Evolutionary conservation across 2,888 invertebrate genomes (phyloP).

Genomic region (Cantharis rufa): DNA sequence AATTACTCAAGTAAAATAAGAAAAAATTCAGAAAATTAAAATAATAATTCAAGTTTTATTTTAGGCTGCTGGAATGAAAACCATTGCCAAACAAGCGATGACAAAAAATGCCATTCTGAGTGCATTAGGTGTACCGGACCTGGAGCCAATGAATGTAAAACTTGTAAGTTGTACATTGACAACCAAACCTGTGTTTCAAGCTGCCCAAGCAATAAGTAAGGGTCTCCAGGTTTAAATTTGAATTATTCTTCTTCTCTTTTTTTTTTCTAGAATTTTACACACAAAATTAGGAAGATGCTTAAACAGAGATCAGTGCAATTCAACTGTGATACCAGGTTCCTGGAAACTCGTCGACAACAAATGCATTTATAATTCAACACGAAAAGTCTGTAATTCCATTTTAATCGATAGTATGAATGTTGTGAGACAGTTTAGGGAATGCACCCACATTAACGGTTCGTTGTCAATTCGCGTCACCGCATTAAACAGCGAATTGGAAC

Average conservation of each 20-base stretch:
- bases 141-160: conserved; percentile 63
- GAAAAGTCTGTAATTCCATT: conserved; percentile 58
- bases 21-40: too few relatives aligned
- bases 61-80: conserved; percentile 55
- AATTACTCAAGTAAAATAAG: too few relatives aligned
- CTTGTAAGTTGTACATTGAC: conserved; percentile 64
- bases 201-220: conserved; percentile 73
- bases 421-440: conserved; percentile 71
- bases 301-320: conserved; percentile 67
- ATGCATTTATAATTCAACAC: conserved; percentile 60
- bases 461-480: conserved; percentile 66
- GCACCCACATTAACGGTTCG: conserved; percentile 78
- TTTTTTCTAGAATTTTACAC: conserved; percentile 40
- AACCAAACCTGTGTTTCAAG: conserved; percentile 51
- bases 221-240: conserved; percentile 28
- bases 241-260: background rate
- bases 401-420: conserved; percentile 67
- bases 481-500: conserved; percentile 52
- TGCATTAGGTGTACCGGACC: conserved; percentile 76
- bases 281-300: conserved; percentile 62
- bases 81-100: conserved; percentile 58
- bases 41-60: background rate
- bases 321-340: conserved; percentile 41
- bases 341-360: conserved; percentile 65
- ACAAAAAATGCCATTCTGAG: conserved; percentile 65